Evolutionary conservation across 2,797 vertebrate genomes (phyloP), one percentile per base, ranked within the genome.

Genomic region (Catostomus latipinnis): DNA sequence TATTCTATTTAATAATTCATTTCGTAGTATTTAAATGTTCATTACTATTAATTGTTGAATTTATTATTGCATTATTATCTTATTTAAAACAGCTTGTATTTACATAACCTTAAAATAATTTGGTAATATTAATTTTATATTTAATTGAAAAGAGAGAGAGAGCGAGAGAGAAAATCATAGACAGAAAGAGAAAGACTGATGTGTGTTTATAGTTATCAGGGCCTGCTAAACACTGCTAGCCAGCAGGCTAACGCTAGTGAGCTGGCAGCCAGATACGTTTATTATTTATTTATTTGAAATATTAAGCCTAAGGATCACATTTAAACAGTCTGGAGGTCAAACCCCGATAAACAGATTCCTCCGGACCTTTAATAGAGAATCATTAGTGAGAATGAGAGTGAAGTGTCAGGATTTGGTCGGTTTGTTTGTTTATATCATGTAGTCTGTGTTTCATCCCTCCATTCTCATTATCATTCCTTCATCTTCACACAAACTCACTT

Each of bases 401-500:
- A 66, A 12, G 60, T 49, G 69, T 72, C 69, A 65, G 50, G 77
- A 66, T 79, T 72, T 54, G 68, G 62, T 79, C 61, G 77, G 60
- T 72, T 12, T 65, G 74, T 76, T 76, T 77, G 77, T 79, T 79
- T 79, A 72, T 79, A 34, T 79, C 52, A 9, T 50, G 61, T 12
- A 49, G 50, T 13, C 3, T 8, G 67, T 14, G 18, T 73, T 78
- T 87, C 80, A 89, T 85, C 86, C 83, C 82, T 84, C 76, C 83
- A 75, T 81, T 58, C 34, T 81, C 83, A 52, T 54, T 84, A 87
- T 34, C 34, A 34, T 34, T 34, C 34, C 48, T 34, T 22, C 46
- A 10, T 46, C 50, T 57, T 72, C 54, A 70, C 74, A 71, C 70
- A 87, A 87, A 94, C 93, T 95, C 87, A 93, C 94, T 95, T 83